Conservation (phyloP, 1,140 invertebrate genomes). For the Linepithema humile region DNA sequence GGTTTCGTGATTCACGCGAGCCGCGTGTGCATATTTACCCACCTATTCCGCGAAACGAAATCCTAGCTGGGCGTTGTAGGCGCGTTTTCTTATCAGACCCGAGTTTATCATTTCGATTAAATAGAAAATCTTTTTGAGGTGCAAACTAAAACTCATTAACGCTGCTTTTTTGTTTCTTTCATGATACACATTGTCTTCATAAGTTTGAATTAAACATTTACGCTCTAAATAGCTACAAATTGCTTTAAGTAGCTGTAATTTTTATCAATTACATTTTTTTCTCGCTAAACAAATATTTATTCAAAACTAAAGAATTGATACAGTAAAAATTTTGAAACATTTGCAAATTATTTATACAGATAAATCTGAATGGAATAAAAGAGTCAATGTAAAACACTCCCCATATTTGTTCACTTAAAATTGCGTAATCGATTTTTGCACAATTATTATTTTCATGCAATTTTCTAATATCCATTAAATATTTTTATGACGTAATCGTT, state of each 20-base stretch:
- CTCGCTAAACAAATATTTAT: background rate
- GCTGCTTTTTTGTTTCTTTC: background rate
- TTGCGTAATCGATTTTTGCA: background rate
- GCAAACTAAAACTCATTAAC: background rate
- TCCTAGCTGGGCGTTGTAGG: constrained; percentile 34
- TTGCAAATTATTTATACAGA: background rate
- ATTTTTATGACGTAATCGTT: background rate
- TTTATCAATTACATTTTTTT: background rate
- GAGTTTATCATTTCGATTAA: constrained; percentile 4
- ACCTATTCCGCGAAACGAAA: constrained; percentile 60
- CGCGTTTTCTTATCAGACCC: constrained; percentile 38
- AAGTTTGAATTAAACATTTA: background rate
- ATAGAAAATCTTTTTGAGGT: background rate
- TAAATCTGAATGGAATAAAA: background rate
- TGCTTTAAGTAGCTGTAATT: background rate
- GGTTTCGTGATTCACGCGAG: constrained; percentile 62
- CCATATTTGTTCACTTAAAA: background rate
- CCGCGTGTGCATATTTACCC: constrained; percentile 42
- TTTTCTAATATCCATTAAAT: background rate
- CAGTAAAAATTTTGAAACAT: background rate
- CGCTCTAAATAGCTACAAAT: no score
- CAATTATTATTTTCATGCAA: background rate
- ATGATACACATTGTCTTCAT: background rate
- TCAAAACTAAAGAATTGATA: background rate
- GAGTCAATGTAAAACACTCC: no score